phyloP scores from a whole-genome alignment of 2,888 invertebrate genomes.

The Sthenelais limicola region DNA sequence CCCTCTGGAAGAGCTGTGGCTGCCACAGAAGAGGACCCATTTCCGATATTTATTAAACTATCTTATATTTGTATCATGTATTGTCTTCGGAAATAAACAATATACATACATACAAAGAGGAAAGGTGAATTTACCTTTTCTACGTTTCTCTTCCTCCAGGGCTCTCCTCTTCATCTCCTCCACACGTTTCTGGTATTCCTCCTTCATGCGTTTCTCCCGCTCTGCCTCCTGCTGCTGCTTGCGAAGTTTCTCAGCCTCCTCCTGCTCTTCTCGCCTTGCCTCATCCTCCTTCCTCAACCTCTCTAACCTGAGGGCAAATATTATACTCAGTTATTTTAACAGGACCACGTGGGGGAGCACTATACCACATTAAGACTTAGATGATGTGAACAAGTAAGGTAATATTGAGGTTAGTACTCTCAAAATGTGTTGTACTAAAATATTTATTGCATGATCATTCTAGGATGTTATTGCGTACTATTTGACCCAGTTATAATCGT shows the following conservation, averaged over 20 bases:
- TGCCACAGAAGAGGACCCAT: no score
- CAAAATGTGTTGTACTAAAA: no score
- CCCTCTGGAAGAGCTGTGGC: no score
- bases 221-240: slow-evolving; percentile 47
- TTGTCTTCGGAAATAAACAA: no score
- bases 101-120: no score
- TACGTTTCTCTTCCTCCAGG: slow-evolving; percentile 57
- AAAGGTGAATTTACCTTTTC: slow-evolving; percentile 50
- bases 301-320: slow-evolving; percentile 48
- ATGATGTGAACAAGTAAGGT: no score
- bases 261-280: slow-evolving; percentile 47
- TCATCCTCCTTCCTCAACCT: slow-evolving; percentile 53
- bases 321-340: background rate
- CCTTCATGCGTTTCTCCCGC: slow-evolving; percentile 49
- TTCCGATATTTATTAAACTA: no score
- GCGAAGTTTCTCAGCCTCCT: slow-evolving; percentile 54
- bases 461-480: no score
- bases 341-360: background rate
- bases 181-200: slow-evolving; percentile 62
- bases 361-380: background rate
- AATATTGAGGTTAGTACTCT: no score
- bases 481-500: no score
- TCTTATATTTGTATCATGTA: no score
- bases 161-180: slow-evolving; percentile 66
- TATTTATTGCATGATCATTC: no score